Evolutionary conservation across 2,113 vertebrate species (phyloP), one percentile per base, ranked within the genome.

Genomic region (Podiceps cristatus): DNA sequence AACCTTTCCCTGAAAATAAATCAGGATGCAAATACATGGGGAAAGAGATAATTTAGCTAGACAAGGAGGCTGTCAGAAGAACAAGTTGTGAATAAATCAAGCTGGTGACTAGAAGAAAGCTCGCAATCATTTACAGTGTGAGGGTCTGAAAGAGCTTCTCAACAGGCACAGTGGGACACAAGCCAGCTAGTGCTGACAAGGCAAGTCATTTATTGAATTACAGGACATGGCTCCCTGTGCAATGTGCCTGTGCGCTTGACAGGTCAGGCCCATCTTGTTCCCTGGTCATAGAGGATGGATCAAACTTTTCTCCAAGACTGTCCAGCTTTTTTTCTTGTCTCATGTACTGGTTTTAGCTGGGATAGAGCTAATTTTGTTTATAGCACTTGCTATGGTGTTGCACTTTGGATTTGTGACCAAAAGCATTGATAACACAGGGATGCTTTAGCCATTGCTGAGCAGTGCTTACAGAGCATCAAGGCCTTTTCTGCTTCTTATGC

Each of bases 41-140:
- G 23, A 84, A 95, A 67, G 53, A 79, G 60, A 74, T 89, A 91
- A 81, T 94, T 95, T 91, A 74, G 76, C 76, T 87, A 89, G 91
- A 84, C 66, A 74, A 95, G 89, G 68, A 67, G 52, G 19, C 18
- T 84, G 60, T 55, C 68, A 77, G 29, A 80, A 74, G 22, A 91
- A 49, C 16, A 88, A 84, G 50, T 22, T 77, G 33, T 69, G 76
- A 86, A 81, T 81, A 87, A 74, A 91, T 44, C 63, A 86, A 84
- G 31, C n/a, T 69, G 29, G 77, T 62, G 50, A 59, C 68, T 74
- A 71, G n/a, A 77, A 84, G 73, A 71, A 74, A 55, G 11, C 31
- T 95, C 56, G 16, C 37, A 71, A 4, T 77, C 47, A 67, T 45
- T 75, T 40, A 63, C 3, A 3, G 3, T 71, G 11, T 27, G 44